A percentile compares a stretch with the other conserved stretches of the same genome.
phyloP scores from a whole-genome alignment of 1,140 invertebrate genomes.

The Hyles vespertilio region DNA sequence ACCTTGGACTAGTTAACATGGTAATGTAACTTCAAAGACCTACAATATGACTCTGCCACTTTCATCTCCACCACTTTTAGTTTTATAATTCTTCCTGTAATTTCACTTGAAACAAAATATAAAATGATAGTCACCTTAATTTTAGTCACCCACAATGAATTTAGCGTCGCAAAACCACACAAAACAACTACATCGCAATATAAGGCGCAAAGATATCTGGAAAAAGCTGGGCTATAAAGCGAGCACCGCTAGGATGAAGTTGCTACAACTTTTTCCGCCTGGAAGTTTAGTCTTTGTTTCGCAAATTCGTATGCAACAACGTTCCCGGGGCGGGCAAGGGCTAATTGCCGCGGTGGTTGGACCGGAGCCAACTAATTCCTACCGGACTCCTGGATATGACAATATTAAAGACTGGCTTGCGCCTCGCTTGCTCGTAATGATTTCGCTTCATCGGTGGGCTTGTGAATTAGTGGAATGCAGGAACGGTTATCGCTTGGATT shows the following conservation, averaged over 20 bases:
- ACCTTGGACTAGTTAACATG: too few relatives aligned
- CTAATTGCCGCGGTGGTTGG: constrained; percentile 29
- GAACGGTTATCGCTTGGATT: background rate
- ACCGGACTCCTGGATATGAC: constrained; percentile 11
- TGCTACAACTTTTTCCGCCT: constrained; percentile 18
- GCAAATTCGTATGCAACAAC: constrained; percentile 31
- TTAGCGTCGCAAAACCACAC: too few relatives aligned
- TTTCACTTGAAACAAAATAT: too few relatives aligned
- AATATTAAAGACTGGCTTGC: constrained; percentile 5
- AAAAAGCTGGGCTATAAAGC: constrained; percentile 6
- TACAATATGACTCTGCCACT: too few relatives aligned
- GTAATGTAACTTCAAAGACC: too few relatives aligned
- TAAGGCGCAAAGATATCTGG: background rate
- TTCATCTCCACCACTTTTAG: too few relatives aligned
- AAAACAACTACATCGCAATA: background rate
- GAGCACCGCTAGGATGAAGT: constrained; percentile 13
- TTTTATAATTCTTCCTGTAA: too few relatives aligned
- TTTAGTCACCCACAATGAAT: too few relatives aligned
- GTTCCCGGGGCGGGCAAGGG: constrained; percentile 2
- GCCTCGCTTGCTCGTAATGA: background rate
- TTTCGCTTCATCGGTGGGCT: background rate
- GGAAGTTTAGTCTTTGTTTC: constrained; percentile 28
- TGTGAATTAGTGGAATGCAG: background rate
- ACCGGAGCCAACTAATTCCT: constrained; percentile 14
- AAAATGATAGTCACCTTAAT: too few relatives aligned